Evolutionary conservation across 2,888 invertebrate species (phyloP).

Genomic region (Baronia brevicornis): DNA sequence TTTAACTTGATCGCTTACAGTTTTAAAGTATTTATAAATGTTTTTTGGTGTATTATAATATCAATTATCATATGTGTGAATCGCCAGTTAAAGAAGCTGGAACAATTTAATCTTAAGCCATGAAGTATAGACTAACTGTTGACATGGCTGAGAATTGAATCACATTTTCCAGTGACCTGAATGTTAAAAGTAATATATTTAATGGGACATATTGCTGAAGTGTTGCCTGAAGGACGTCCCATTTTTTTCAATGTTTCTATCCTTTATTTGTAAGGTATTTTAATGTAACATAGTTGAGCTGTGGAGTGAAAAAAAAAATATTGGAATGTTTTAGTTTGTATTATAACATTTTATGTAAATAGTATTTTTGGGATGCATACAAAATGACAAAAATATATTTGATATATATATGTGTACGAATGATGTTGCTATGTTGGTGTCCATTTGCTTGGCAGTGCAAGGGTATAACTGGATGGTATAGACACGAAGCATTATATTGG

Average conservation of each 20-base stretch:
- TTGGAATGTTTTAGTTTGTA: conserved; percentile 54
- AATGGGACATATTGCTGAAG: conserved; percentile 20
- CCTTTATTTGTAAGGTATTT: conserved; percentile 70
- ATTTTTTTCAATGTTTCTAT: conserved; percentile 64
- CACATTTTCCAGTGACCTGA: conserved; percentile 11
- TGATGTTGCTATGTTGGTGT: conserved; percentile 18
- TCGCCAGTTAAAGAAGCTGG: no score
- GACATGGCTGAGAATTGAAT: conserved; percentile 1
- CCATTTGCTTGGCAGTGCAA: conserved; percentile 24
- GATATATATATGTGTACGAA: conserved; percentile 28
- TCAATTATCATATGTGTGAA: no score
- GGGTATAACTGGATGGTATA: no score
- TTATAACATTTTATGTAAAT: conserved; percentile 53
- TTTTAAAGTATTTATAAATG: no score
- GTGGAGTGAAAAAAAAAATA: conserved; percentile 46
- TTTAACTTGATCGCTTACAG: no score
- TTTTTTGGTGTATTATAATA: no score
- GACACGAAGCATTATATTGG: no score
- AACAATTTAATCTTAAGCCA: conserved; percentile 6
- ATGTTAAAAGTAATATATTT: conserved; percentile 15
- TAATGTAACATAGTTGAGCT: conserved; percentile 66
- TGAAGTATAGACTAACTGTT: conserved; percentile 10
- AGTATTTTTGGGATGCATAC: conserved; percentile 60
- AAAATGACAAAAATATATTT: conserved; percentile 59
- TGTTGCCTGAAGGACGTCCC: conserved; percentile 41